Base-by-base conservation (phyloP, 2,888 invertebrate species). In the Mesochorus sp. region DNA sequence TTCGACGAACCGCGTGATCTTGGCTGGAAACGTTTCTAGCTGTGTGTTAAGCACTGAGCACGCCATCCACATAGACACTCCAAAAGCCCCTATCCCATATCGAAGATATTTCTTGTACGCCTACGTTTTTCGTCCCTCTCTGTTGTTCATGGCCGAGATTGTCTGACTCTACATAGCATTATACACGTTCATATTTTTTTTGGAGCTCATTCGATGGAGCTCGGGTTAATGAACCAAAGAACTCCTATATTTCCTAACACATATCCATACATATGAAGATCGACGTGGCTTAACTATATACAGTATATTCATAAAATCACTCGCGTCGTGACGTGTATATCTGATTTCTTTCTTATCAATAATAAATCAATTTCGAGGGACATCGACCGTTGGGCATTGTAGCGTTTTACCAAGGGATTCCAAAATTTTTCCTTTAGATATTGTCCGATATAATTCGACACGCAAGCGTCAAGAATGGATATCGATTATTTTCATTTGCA, bases 1-100 rank as follows among this genome's bases (percentile, higher is more conserved):
- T 77, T 73, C 72, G 67, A 62, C 73, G 77, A 77, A 77, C 31
- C 62, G 72, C 39, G 8, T 31, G 62, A 68, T 77, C 72, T 34
- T n/a, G 21, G 26, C 47, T 8, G 31, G 14, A n/a, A 31, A 19
- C 28, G 34, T 6, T 8, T 39, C 28, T 68, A 68, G 73, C 77
- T 77, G 77, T 77, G n/a, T n/a, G n/a, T n/a, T 62, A 68, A 72
- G 53, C 47, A 51, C 55, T 26, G 28, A 39, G 39, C 59, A 61
- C 71, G 71, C 71, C 37, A 71, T 64, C 62, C 6, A n/a, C n/a
- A n/a, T 37, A 61, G 21, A 42, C 17, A 3, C 3, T 12, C 21
- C n/a, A 17, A 39, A 17, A 55, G 37, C 10, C 24, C n/a, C 31
- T 19, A 8, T 12, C 31, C 34, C n/a, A n/a, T n/a, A n/a, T 6